Base-by-base conservation (phyloP, 2,888 invertebrate genomes). In the Ectemnius continuus region DNA sequence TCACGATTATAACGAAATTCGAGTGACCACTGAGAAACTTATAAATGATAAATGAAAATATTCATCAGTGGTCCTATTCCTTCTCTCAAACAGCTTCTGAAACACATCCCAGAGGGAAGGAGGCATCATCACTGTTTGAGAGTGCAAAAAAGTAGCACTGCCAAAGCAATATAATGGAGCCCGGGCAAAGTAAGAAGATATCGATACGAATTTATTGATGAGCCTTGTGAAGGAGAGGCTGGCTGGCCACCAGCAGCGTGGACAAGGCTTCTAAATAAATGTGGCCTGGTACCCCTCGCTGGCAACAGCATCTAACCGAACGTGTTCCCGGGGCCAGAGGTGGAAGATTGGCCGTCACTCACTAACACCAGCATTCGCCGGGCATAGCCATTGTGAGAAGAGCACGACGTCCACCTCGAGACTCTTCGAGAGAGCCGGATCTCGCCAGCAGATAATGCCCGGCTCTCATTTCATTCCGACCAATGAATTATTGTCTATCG, bases 331-430 rank as follows among this genome's bases (percentile, higher is more conserved):
- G 75, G 69, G 75, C 76, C 52, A 60, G 60, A 52, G 46, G 56
- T 67, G 70, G 79, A 81, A 82, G 84, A 85, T 84, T 84, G 80
- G 82, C 82, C 84, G 85, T 85, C 85, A 85, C 74, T 85, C 85
- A 84, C 26, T 52, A n/a, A 11, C 6, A 18, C 23, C 13, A n/a
- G 16, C 16, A 23, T 8, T 20, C 13, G 11, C 13, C 4, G 13
- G 11, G 8, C 2, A 6, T 20, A 36, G 8, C 36, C 36, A 36
- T 36, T 52, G 52, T 57, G 47, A 80, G 83, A 83, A 79, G 48
- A 46, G 73, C 26, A n/a, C 45, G 48, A 75, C 52, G 45, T 61
- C 52, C 58, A 70, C 28, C 47, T 45, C 57, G 62, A 61, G 63
- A 52, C 57, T 61, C 36, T 36, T 36, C 36, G 36, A 36, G 52